A percentile compares a stretch with the other conserved stretches of the same genome.
Evolutionary conservation across 2,888 invertebrate species (phyloP).

Genomic region (Byasa hedistus): DNA sequence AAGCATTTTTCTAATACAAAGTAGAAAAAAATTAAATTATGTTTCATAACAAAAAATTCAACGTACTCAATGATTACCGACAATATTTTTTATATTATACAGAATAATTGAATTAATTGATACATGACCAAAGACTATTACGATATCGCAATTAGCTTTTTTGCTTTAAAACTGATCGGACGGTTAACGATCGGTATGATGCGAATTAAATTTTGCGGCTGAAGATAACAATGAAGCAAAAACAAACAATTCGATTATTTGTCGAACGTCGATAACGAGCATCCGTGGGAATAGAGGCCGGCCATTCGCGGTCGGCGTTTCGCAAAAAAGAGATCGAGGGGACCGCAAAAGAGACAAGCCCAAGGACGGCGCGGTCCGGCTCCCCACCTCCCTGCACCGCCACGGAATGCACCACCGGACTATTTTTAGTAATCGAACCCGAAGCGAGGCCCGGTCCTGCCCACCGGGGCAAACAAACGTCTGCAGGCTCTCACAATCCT

Average conservation of each 20-base stretch:
- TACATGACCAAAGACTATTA: slow-evolving; percentile 3
- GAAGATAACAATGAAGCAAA: slow-evolving; percentile 39
- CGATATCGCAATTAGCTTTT: background rate
- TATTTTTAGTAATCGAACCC: slow-evolving; percentile 75
- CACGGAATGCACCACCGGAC: slow-evolving; percentile 62
- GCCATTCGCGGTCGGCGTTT: slow-evolving; percentile 70
- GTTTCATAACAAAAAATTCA: background rate
- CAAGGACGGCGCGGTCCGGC: slow-evolving; percentile 61
- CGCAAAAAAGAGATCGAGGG: slow-evolving; percentile 76
- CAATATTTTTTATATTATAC: background rate
- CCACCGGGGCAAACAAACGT: slow-evolving; percentile 53
- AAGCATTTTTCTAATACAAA: no score
- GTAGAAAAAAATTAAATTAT: background rate
- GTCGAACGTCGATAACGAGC: slow-evolving; percentile 59
- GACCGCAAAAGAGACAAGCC: slow-evolving; percentile 62
- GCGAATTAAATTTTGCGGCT: slow-evolving; percentile 21
- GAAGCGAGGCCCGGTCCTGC: slow-evolving; percentile 54
- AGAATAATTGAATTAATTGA: slow-evolving; percentile 1
- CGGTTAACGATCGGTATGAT: slow-evolving; percentile 12
- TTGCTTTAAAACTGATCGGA: slow-evolving; percentile 1
- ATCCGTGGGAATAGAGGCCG: slow-evolving; percentile 71
- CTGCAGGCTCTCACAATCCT: slow-evolving; percentile 50
- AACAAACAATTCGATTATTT: slow-evolving; percentile 63
- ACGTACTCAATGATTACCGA: background rate
- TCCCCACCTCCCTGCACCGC: slow-evolving; percentile 40